Conservation (phyloP, 2,113 vertebrate genomes). For the Sebastes schlegelii region DNA sequence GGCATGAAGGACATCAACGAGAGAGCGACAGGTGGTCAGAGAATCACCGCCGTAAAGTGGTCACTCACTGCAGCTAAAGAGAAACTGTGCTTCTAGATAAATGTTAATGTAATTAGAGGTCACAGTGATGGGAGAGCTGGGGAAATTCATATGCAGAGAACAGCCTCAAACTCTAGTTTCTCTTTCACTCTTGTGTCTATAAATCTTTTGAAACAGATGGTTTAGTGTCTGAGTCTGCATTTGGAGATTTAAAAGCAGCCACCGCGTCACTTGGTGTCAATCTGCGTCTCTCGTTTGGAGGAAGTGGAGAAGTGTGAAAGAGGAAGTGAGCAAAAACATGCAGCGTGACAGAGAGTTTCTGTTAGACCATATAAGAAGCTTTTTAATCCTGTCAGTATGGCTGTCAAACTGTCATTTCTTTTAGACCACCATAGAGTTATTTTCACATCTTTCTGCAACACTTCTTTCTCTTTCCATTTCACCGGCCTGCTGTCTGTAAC, state of each 20-base stretch:
- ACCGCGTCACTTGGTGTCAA: conserved; percentile 20
- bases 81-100: not conserved
- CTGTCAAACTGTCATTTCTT: conserved; percentile 28
- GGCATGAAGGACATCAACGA: conserved; percentile 47
- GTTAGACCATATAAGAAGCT: conserved; percentile 16
- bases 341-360: conserved; percentile 41
- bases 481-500: conserved; percentile 20
- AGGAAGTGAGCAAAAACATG: conserved; percentile 68
- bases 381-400: conserved; percentile 29
- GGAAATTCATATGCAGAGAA: not conserved
- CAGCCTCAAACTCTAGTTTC: not conserved
- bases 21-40: conserved; percentile 69
- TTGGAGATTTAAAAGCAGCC: conserved; percentile 20
- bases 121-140: not conserved
- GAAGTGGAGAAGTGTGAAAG: conserved; percentile 61
- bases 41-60: conserved; percentile 32
- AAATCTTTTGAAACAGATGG: conserved; percentile 17
- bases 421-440: not conserved
- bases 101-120: conserved; percentile 1
- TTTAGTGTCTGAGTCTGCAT: not conserved
- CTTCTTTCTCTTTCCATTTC: conserved; percentile 13
- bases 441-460: conserved; percentile 5
- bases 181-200: not conserved
- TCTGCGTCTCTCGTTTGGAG: conserved; percentile 30
- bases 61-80: conserved; percentile 41